Evolutionary conservation across 1,140 invertebrate species (phyloP).

Genomic region (Augochlora pura): DNA sequence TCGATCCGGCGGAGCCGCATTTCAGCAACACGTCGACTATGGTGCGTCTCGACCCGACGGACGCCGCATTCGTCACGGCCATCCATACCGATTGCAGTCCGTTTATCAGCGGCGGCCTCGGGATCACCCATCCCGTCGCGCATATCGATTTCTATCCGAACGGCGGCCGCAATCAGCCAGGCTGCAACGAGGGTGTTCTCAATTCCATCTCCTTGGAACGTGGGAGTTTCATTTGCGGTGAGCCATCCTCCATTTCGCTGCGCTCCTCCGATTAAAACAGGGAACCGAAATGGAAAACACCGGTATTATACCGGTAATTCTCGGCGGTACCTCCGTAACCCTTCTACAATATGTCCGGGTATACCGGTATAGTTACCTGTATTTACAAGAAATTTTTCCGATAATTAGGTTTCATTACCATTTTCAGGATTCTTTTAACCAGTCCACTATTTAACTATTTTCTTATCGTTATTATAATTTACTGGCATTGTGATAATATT

Average conservation of each 20-base stretch:
- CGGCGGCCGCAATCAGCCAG: constrained; percentile 91
- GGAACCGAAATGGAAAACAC: too few species aligned
- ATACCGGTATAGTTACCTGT: too few species aligned
- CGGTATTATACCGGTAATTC: too few species aligned
- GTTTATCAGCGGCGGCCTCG: constrained; percentile 89
- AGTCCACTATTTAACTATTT: too few species aligned
- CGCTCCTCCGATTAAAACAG: too few species aligned
- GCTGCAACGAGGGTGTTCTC: constrained; percentile 87
- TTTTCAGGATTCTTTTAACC: too few species aligned
- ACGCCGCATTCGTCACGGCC: constrained; percentile 92
- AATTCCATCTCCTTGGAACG: constrained; percentile 85
- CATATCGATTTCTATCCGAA: constrained; percentile 96
- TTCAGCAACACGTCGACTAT: constrained; percentile 91
- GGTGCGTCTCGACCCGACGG: constrained; percentile 91
- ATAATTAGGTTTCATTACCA: too few species aligned
- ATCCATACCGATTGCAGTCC: constrained; percentile 93
- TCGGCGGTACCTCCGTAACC: too few species aligned
- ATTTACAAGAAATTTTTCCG: too few species aligned
- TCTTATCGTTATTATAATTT: too few species aligned
- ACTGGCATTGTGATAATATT: too few species aligned
- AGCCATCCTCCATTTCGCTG: background rate
- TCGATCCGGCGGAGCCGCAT: constrained; percentile 96
- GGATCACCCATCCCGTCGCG: constrained; percentile 89
- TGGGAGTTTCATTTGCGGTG: constrained; percentile 83
- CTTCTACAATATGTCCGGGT: too few species aligned